phyloP scores from a whole-genome alignment of 2,797 vertebrate species.

The Acanthopagrus latus region DNA sequence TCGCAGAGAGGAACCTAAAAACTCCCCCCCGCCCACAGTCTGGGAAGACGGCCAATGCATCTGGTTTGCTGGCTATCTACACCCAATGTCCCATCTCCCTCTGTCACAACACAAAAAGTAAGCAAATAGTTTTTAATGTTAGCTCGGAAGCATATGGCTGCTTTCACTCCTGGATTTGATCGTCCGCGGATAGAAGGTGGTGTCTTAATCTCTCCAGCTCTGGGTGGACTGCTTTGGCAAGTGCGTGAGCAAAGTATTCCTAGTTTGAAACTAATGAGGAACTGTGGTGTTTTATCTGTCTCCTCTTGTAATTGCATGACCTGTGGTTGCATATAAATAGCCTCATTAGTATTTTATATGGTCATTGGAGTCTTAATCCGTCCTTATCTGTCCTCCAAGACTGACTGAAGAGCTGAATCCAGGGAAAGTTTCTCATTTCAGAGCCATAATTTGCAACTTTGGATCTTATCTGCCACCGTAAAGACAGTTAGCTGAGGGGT shows the following conservation, averaged over 20 bases:
- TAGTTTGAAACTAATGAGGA: constrained; percentile 67
- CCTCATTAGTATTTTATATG: constrained; percentile 78
- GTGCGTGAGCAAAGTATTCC: constrained; percentile 34
- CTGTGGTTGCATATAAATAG: constrained; percentile 82
- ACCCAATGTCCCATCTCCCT: constrained; percentile 48
- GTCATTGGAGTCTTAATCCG: constrained; percentile 68
- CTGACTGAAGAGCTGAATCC: constrained; percentile 45
- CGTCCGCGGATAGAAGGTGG: background rate
- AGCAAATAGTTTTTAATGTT: constrained; percentile 8
- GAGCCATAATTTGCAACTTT: constrained; percentile 36
- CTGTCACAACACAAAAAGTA: constrained; percentile 41
- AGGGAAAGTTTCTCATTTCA: constrained; percentile 62
- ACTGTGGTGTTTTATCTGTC: constrained; percentile 66
- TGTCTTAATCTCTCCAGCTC: constrained; percentile 37
- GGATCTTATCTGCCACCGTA: constrained; percentile 48
- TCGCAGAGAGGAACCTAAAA: constrained; percentile 51
- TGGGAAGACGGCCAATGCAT: constrained; percentile 72
- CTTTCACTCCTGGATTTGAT: constrained; percentile 24
- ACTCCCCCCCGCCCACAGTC: constrained; percentile 46
- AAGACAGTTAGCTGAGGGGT: constrained; percentile 20
- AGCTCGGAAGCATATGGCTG: constrained; percentile 25
- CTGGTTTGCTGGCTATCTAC: constrained; percentile 55
- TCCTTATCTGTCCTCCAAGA: constrained; percentile 65
- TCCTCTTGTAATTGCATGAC: constrained; percentile 69
- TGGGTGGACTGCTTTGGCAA: constrained; percentile 34